These are phyloP conservation scores for Drosophila mulleri DNA, from an alignment of 2,888 invertebrate species.

Conservation along the genomic window DNA sequence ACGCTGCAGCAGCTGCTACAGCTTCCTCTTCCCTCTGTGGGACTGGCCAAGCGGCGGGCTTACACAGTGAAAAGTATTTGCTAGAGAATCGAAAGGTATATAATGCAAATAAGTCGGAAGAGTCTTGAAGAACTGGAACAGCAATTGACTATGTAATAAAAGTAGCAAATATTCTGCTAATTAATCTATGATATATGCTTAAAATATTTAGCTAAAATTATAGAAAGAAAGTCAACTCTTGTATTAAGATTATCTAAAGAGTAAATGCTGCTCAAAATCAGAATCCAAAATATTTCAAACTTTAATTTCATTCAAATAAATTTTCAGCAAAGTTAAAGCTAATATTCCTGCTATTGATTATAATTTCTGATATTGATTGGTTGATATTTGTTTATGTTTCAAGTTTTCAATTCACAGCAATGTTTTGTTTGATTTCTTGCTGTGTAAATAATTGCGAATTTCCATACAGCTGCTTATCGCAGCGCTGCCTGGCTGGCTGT, in stretches of 20 bases:
- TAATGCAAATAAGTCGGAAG: too few species aligned
- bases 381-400: not conserved
- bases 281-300: not conserved
- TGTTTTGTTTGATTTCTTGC: slow-evolving; percentile 6
- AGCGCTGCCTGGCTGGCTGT: slow-evolving; percentile 19
- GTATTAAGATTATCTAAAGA: too few species aligned
- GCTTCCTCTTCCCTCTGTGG: not conserved
- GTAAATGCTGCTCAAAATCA: too few species aligned
- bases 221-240: too few species aligned
- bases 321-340: too few species aligned
- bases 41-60: not conserved
- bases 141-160: not conserved
- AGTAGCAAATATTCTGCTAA: not conserved
- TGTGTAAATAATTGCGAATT: slow-evolving; percentile 33
- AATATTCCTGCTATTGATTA: too few species aligned
- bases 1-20: slow-evolving; percentile 1
- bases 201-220: too few species aligned
- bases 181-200: too few species aligned
- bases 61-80: slow-evolving; percentile 4
- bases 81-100: not conserved
- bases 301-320: not conserved
- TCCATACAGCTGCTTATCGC: slow-evolving; percentile 34
- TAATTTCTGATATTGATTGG: not conserved
- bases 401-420: not conserved
- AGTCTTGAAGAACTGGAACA: not conserved